phyloP scores from a whole-genome alignment of 2,113 vertebrate species.

The Nyctereutes procyonoides region DNA sequence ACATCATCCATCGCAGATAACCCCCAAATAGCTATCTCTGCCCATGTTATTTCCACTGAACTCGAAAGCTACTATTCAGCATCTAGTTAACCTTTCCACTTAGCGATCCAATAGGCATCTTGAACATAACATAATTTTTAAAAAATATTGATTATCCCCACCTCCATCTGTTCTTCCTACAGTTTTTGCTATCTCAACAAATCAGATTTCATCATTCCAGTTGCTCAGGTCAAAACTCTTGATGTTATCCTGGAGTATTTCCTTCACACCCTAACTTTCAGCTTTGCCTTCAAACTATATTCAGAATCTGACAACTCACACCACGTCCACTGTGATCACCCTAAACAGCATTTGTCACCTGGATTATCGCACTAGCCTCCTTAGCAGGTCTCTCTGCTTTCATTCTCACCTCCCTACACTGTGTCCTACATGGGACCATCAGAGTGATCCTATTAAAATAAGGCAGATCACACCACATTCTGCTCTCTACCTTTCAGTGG shows the following conservation, averaged over 20 bases:
- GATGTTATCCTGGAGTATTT: not conserved
- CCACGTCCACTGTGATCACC: not conserved
- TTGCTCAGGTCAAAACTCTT: not conserved
- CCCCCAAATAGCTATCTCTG: not conserved
- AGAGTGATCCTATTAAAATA: not conserved
- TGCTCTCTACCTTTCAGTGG: not conserved
- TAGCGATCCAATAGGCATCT: not conserved
- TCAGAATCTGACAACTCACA: not conserved
- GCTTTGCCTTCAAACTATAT: not conserved
- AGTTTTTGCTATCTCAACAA: not conserved
- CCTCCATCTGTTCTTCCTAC: not conserved
- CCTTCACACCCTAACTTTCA: not conserved
- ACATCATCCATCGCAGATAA: not conserved
- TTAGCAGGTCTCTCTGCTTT: not conserved
- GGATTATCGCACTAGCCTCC: not conserved
- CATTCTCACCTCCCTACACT: not conserved
- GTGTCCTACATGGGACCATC: not conserved
- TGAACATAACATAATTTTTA: not conserved
- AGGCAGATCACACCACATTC: not conserved
- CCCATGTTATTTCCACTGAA: not conserved
- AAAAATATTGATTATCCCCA: not conserved
- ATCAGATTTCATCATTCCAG: not conserved
- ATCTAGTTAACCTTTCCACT: not conserved
- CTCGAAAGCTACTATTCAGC: not conserved
- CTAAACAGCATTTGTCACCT: not conserved